Evolutionary conservation across 2,888 invertebrate species (phyloP).

Genomic region (Criorhina ranunculi): DNA sequence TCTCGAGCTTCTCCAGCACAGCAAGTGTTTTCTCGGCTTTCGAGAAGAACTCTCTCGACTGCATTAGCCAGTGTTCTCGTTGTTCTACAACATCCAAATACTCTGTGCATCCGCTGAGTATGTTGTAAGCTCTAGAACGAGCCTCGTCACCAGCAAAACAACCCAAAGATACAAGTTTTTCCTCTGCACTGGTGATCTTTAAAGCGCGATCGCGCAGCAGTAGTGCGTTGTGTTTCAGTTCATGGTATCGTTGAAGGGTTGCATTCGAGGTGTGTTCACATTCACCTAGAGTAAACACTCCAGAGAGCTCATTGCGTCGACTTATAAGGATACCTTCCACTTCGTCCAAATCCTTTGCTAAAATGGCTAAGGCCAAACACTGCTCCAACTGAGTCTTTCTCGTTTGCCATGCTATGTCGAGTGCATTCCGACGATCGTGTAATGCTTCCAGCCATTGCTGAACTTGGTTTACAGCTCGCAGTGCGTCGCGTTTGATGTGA

Average conservation of each 20-base stretch:
- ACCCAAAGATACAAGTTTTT: constrained; percentile 89
- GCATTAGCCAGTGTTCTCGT: constrained; percentile 88
- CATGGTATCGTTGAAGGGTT: constrained; percentile 88
- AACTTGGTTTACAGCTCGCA: constrained; percentile 87
- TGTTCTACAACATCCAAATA: constrained; percentile 90
- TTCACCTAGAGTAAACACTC: constrained; percentile 87
- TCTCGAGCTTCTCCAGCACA: constrained; percentile 90
- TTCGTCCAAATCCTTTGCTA: constrained; percentile 89
- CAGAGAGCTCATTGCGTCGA: constrained; percentile 86
- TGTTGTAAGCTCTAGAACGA: constrained; percentile 88
- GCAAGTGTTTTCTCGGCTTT: constrained; percentile 89
- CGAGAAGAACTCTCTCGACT: constrained; percentile 90
- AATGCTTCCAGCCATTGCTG: constrained; percentile 91
- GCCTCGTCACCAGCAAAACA: constrained; percentile 90
- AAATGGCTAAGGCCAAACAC: constrained; percentile 89
- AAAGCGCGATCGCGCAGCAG: constrained; percentile 90
- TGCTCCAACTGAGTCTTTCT: constrained; percentile 91
- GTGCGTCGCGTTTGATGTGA: constrained; percentile 86
- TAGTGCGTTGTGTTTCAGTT: constrained; percentile 89
- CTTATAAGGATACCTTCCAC: constrained; percentile 87
- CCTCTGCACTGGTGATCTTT: constrained; percentile 91
- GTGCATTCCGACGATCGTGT: constrained; percentile 89
- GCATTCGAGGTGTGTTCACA: constrained; percentile 89
- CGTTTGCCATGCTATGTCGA: constrained; percentile 89
- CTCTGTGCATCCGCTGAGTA: constrained; percentile 88